Conservation (phyloP, 2,888 invertebrate species). For the Sialis fuliginosa region DNA sequence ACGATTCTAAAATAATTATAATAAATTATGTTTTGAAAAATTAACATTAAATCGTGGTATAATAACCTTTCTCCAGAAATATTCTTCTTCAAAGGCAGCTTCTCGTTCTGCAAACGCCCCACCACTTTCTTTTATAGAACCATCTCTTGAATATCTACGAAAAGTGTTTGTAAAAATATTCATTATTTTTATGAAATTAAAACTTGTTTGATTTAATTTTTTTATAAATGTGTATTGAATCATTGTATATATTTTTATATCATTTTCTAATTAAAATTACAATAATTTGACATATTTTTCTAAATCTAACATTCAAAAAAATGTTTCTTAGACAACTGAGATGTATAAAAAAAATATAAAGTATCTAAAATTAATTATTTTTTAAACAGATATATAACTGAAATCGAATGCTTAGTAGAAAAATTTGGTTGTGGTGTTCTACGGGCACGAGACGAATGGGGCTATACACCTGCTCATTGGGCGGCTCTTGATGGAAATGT, state of each 20-base stretch:
- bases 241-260: too few relatives aligned
- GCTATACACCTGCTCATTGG: constrained; percentile 89
- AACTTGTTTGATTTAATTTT: too few relatives aligned
- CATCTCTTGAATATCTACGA: too few relatives aligned
- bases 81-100: constrained; percentile 11
- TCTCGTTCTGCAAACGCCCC: constrained; percentile 8
- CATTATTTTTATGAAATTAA: too few relatives aligned
- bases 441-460: constrained; percentile 73
- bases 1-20: constrained; percentile 3
- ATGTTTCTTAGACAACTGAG: background rate
- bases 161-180: too few relatives aligned
- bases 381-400: constrained; percentile 49
- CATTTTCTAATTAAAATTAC: background rate
- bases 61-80: constrained; percentile 10
- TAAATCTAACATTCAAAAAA: background rate
- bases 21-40: background rate
- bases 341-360: background rate
- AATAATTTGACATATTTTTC: background rate
- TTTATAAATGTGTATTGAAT: too few relatives aligned
- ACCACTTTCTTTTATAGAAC: too few relatives aligned
- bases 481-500: constrained; percentile 77
- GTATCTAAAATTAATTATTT: background rate
- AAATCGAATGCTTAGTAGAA: constrained; percentile 70
- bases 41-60: background rate
- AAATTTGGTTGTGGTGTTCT: constrained; percentile 61